Conservation (phyloP, 2,888 invertebrate species). For the Eugnorisma glareosa region DNA sequence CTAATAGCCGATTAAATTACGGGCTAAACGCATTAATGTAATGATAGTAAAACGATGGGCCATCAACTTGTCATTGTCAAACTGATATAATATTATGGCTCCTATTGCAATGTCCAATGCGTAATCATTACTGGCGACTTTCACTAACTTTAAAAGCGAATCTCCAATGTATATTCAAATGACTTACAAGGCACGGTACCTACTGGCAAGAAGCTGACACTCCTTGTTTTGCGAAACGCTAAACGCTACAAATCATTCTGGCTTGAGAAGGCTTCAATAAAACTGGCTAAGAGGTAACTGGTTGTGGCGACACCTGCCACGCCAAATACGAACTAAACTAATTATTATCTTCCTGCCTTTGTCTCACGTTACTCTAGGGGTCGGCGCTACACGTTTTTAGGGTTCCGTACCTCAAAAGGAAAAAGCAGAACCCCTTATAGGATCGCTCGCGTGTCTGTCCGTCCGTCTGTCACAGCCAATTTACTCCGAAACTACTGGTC, state of each 20-base stretch:
- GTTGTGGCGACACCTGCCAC: neutral
- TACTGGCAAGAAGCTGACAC: slow-evolving; percentile 2
- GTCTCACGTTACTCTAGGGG: neutral
- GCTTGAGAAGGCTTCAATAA: slow-evolving; percentile 13
- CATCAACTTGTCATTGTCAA: slow-evolving; percentile 30
- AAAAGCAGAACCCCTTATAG: no score
- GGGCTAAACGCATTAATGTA: slow-evolving; percentile 27
- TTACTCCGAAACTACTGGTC: no score
- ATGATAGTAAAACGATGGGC: slow-evolving; percentile 11
- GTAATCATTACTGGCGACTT: neutral
- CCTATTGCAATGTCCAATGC: neutral
- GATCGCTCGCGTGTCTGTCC: no score
- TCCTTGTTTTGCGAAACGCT: slow-evolving; percentile 11
- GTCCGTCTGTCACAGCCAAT: no score
- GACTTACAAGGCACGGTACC: no score
- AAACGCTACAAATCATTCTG: slow-evolving; percentile 11
- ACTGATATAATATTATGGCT: neutral
- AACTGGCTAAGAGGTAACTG: neutral
- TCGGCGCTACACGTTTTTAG: no score
- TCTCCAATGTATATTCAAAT: neutral
- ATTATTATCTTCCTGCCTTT: neutral
- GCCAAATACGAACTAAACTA: neutral
- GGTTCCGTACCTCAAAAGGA: no score
- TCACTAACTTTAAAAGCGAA: neutral
- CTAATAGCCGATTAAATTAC: slow-evolving; percentile 15